These are phyloP conservation scores for Andrena hattorfiana DNA, from an alignment of 2,888 invertebrate species.

Conservation along the genomic window DNA sequence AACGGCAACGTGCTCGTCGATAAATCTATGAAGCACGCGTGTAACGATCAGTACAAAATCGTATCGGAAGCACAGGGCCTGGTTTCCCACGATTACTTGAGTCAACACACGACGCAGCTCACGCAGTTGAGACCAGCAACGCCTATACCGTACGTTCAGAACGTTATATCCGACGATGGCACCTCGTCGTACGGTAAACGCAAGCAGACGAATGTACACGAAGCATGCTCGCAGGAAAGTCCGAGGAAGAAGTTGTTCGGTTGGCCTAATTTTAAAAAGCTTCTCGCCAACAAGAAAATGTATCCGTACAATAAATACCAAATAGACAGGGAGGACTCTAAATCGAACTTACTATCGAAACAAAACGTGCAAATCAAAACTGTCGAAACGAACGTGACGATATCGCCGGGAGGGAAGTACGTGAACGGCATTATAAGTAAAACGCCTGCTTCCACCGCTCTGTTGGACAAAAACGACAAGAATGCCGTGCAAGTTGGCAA, in stretches of 20 bases:
- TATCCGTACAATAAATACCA: slow-evolving; percentile 79
- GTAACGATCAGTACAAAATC: slow-evolving; percentile 76
- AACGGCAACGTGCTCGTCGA: slow-evolving; percentile 86
- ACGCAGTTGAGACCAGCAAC: slow-evolving; percentile 85
- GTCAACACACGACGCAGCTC: slow-evolving; percentile 79
- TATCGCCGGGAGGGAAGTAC: slow-evolving; percentile 81
- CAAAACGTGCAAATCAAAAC: slow-evolving; percentile 75
- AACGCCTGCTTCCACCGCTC: slow-evolving; percentile 80
- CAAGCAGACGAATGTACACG: slow-evolving; percentile 86
- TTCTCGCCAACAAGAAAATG: slow-evolving; percentile 82
- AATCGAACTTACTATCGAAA: slow-evolving; percentile 79
- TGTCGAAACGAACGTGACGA: slow-evolving; percentile 85
- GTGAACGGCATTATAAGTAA: slow-evolving; percentile 81
- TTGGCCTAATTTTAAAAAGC: slow-evolving; percentile 86
- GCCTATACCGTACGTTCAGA: slow-evolving; percentile 91
- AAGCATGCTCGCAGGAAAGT: slow-evolving; percentile 79
- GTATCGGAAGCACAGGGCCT: slow-evolving; percentile 85
- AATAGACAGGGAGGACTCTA: slow-evolving; percentile 81
- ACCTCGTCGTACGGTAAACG: slow-evolving; percentile 78
- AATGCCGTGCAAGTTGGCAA: slow-evolving; percentile 75
- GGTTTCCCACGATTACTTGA: slow-evolving; percentile 86
- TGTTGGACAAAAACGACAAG: slow-evolving; percentile 82
- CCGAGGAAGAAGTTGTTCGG: slow-evolving; percentile 80
- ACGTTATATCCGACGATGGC: slow-evolving; percentile 87
- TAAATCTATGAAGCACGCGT: slow-evolving; percentile 88